These are phyloP conservation scores for Drosophila nasuta DNA, from an alignment of 1,140 invertebrate species.

Conservation along the genomic window DNA sequence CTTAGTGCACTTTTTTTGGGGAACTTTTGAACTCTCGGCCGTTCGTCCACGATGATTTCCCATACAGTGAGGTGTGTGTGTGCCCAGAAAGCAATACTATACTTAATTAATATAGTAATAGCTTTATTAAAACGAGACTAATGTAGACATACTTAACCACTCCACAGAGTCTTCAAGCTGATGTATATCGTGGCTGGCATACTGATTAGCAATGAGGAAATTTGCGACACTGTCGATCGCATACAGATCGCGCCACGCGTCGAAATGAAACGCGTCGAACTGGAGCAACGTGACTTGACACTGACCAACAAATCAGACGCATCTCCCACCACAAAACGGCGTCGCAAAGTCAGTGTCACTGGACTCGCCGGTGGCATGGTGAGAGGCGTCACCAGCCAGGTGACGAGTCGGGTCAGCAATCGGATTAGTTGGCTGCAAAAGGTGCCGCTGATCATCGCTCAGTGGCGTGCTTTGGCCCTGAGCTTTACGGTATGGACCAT, in stretches of 20 bases:
- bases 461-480: conserved; percentile 59
- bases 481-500: conserved; percentile 78
- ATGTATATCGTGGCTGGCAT: conserved; percentile 83
- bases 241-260: conserved; percentile 83
- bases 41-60: conserved; percentile 69
- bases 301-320: not conserved
- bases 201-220: conserved; percentile 80
- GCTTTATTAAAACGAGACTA: not conserved
- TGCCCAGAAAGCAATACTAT: not conserved
- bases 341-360: conserved; percentile 59
- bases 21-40: conserved; percentile 38
- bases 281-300: conserved; percentile 15
- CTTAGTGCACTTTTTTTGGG: conserved; percentile 20
- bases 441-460: conserved; percentile 52
- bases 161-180: conserved; percentile 74
- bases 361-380: conserved; percentile 61
- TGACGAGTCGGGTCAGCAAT: conserved; percentile 57
- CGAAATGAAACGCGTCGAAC: conserved; percentile 62
- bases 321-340: conserved; percentile 18
- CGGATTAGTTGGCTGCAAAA: conserved; percentile 65
- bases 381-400: conserved; percentile 61
- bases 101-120: not conserved
- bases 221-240: conserved; percentile 80
- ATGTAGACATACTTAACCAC: not conserved
- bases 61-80: conserved; percentile 73